Evolutionary conservation across 2,113 vertebrate genomes (phyloP).

Genomic region (Podilymbus podiceps): DNA sequence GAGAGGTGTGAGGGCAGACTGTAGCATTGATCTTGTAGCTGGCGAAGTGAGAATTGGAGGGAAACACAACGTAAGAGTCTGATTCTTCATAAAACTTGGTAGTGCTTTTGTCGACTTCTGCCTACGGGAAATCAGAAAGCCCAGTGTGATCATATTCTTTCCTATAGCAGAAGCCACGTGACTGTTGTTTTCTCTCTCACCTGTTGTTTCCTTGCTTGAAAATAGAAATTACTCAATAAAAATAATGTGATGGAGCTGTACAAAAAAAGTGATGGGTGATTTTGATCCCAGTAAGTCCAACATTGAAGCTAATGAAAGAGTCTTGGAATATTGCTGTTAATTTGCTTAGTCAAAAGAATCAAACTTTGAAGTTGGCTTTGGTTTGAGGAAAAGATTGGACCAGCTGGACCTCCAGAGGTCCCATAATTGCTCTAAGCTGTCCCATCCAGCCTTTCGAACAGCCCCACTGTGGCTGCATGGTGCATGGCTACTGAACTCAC

Average conservation of each 20-base stretch:
- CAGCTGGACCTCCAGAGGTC: background rate
- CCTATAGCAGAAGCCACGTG: background rate
- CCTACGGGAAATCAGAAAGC: background rate
- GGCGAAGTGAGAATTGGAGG: background rate
- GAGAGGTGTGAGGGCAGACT: background rate
- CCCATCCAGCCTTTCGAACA: background rate
- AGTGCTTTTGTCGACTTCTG: background rate
- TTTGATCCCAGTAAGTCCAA: background rate
- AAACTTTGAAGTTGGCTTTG: background rate
- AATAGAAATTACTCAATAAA: background rate
- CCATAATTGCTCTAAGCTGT: background rate
- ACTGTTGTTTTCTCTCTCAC: background rate
- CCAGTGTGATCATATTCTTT: accelerated
- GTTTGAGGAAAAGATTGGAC: background rate
- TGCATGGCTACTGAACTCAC: background rate
- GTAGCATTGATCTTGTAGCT: background rate
- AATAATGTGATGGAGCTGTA: background rate
- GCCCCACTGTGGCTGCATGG: background rate
- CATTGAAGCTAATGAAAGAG: background rate
- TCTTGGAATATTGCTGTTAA: background rate
- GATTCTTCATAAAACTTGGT: background rate
- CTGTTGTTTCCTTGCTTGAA: background rate
- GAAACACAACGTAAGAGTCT: background rate
- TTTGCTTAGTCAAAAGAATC: background rate
- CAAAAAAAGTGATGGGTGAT: background rate